Evolutionary conservation across 2,888 invertebrate species (phyloP), one percentile per base, ranked within the genome.

Genomic region (Caenorhabditis uteleia): DNA sequence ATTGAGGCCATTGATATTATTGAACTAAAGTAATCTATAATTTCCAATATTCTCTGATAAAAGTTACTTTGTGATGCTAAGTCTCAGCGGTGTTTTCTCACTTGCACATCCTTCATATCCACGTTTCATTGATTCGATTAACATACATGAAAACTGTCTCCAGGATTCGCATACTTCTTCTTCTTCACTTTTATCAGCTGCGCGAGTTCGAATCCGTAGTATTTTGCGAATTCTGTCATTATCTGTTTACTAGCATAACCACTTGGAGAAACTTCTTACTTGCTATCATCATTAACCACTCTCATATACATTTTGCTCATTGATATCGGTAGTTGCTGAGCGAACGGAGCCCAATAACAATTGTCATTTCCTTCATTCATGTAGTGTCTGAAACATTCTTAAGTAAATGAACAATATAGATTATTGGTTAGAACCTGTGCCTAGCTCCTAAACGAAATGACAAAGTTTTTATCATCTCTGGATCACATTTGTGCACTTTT

Each of bases 1-100:
- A 75, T 62, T 2, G 75, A 70, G 8, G 75, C 75, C 75, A 75
- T 75, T 16, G 75, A 75, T 7, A 75, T 75, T 21, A 75, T 75
- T 20, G 68, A 70, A 49, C 75, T 75, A 56, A 46, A 71, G 42
- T 18, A 23, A 23, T 18, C 14, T 12, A 14, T 42, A 16, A 14
- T 42, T 42, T 42, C 23, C 16, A 25, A 25, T 10, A 42, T 42
- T 42, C 20, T 42, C 34, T 6, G 10, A 29, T 8, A 20, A 8
- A 12, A 18, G 36, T 42, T 20, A 75, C 75, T 75, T 75, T 7
- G 75, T 75, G 34, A 75, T 70, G 39, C 67, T 68, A 7, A 75
- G 48, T 20, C 75, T 38, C 16, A 75, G 67, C 14, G 75, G 72
- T 14, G 75, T 75, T 42, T 75, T 75, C 26, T 70, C 75, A 26